Conservation (phyloP, 2,888 invertebrate genomes). For the Didymodactylos carnosus region DNA sequence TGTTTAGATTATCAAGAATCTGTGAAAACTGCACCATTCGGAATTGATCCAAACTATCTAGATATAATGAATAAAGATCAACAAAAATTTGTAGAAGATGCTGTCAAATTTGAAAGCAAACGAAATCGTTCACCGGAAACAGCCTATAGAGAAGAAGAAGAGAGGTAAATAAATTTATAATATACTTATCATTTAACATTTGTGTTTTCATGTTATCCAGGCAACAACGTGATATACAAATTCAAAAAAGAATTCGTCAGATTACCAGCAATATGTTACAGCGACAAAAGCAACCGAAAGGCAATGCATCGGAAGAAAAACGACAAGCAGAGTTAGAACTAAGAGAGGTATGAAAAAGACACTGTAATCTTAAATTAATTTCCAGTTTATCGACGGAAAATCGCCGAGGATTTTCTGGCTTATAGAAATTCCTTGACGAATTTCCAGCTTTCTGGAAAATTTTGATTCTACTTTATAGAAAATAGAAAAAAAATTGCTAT, state of each 20-base stretch:
- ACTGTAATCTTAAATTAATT: too few relatives aligned
- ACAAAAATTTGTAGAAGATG: constrained; percentile 14
- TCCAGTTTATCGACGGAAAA: too few relatives aligned
- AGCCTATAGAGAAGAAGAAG: not conserved
- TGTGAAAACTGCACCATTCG: constrained; percentile 27
- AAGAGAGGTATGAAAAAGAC: not conserved
- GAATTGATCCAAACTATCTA: constrained; percentile 23
- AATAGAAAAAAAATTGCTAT: too few relatives aligned
- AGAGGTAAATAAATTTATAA: not conserved
- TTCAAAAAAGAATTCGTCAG: constrained; percentile 25
- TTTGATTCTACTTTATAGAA: too few relatives aligned
- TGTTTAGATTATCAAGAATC: constrained; percentile 24
- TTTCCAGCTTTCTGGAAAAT: too few relatives aligned
- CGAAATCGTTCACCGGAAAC: not conserved
- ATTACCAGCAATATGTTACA: constrained; percentile 27
- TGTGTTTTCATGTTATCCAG: constrained; percentile 16
- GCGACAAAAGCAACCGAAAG: constrained; percentile 24
- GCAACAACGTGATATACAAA: constrained; percentile 22
- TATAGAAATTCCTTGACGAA: too few relatives aligned
- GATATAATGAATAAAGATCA: constrained; percentile 27
- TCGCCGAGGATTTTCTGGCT: too few relatives aligned
- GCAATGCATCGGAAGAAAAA: constrained; percentile 27
- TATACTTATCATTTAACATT: too few relatives aligned
- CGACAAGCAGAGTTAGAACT: not conserved
- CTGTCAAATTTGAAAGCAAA: not conserved